Evolutionary conservation across 2,113 vertebrate species (phyloP), one percentile per base, ranked within the genome.

Genomic region (Platycercus adscitus): DNA sequence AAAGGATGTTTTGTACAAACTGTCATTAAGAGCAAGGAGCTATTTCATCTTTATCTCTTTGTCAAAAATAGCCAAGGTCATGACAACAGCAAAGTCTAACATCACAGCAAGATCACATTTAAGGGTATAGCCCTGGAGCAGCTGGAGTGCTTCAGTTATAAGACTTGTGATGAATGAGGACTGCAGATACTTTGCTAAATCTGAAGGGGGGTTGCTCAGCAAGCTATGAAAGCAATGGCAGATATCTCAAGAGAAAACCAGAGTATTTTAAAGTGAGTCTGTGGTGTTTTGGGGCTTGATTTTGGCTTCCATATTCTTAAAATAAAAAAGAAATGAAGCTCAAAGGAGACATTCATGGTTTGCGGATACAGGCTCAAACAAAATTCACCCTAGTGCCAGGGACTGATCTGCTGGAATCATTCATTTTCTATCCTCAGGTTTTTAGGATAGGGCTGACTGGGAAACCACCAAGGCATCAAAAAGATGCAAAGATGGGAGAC

Each of bases 11-110:
- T 64, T 70, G 58, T 78, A 81, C 64, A 86, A 95, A 77, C 75
- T 86, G 88, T 89, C 81, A 85, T 94, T 96, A 93, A 76, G 80
- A 92, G 65, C 69, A 80, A 63, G 86, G 80, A 41, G 20, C 58
- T 84, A 82, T 96, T 97, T 96, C 79, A 95, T 91, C 88, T 94
- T 92, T 82, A 89, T 95, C 43, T 90, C 58, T 90, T 29, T 60
- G 72, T 90, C 76, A 94, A 33, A 94, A 95, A 88, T 78, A 95
- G 89, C 71, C 94, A 94, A 95, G 88, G 90, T 95, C 88, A 31
- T 49, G 86, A 63, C 55, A 81, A 87, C 76, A 78, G 68, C 61
- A 63, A 24, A 55, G 66, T 73, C 19, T 47, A 89, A 75, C 64
- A 75, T 95, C 91, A 43, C 92, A 94, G 94, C 88, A 77, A 68